These are phyloP conservation scores for Gymnobelideus leadbeateri DNA, from an alignment of 2,113 vertebrate genomes.

Conservation along the genomic window DNA sequence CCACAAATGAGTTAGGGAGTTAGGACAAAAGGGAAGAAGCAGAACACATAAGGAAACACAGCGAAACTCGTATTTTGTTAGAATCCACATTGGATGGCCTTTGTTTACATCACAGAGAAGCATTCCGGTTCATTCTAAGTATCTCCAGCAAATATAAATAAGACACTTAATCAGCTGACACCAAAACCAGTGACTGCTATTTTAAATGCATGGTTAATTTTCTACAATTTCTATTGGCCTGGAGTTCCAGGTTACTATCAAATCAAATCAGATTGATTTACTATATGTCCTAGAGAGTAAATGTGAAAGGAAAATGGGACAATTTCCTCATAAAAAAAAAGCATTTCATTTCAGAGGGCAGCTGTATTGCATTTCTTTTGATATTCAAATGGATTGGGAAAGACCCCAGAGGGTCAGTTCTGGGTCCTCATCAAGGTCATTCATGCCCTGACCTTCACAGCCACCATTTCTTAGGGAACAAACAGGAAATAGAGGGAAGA, in stretches of 20 bases:
- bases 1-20: conserved; percentile 8
- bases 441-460: not conserved
- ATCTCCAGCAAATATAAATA: conserved; percentile 68
- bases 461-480: not conserved
- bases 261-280: conserved; percentile 77
- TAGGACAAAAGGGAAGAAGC: conserved; percentile 23
- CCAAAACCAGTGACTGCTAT: conserved; percentile 70
- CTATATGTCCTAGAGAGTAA: conserved; percentile 72
- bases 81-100: conserved; percentile 37
- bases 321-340: conserved; percentile 73
- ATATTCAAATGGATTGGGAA: conserved; percentile 46
- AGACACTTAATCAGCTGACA: conserved; percentile 67
- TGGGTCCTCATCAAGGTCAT: not conserved
- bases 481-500: not conserved
- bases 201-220: conserved; percentile 70
- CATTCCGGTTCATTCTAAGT: conserved; percentile 47
- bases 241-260: conserved; percentile 72
- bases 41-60: not conserved
- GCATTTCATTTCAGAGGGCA: conserved; percentile 68
- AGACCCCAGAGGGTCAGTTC: conserved; percentile 2
- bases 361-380: conserved; percentile 34
- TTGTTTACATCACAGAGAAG: conserved; percentile 56
- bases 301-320: conserved; percentile 59
- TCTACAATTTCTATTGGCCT: conserved; percentile 55
- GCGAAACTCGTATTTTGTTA: conserved; percentile 46